Percentiles rank a stretch among this genome's conserved stretches.
phyloP scores from a whole-genome alignment of 2,888 invertebrate genomes.

The Herminia tarsipennalis region DNA sequence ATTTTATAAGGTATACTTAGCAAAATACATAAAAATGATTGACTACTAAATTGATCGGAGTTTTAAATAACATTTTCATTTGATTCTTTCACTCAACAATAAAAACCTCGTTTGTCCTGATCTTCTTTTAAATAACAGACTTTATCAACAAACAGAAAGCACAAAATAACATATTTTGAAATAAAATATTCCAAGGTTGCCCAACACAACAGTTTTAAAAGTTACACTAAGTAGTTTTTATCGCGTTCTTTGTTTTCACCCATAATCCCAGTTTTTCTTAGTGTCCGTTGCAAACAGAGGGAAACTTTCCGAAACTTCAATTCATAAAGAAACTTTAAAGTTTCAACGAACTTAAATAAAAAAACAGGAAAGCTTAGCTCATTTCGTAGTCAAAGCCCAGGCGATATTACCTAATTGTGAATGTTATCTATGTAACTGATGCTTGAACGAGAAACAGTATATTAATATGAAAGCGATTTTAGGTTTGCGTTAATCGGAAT shows the following conservation, averaged over 20 bases:
- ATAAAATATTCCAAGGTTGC: constrained; percentile 24
- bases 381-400: constrained; percentile 30
- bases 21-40: too few species aligned
- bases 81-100: too few species aligned
- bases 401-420: constrained; percentile 28
- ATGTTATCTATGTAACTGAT: constrained; percentile 29
- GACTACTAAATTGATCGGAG: too few species aligned
- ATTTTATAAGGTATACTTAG: too few species aligned
- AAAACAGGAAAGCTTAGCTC: constrained; percentile 42
- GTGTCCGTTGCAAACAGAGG: constrained; percentile 39
- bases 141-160: constrained; percentile 10
- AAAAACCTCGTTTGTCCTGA: too few species aligned
- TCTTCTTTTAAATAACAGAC: too few species aligned
- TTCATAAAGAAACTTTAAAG: constrained; percentile 50
- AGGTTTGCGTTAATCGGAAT: constrained; percentile 78
- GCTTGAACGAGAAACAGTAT: constrained; percentile 37
- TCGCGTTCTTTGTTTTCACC: constrained; percentile 34
- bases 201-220: constrained; percentile 28
- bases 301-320: constrained; percentile 49
- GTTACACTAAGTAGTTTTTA: constrained; percentile 28
- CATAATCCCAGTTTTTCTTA: constrained; percentile 45
- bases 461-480: constrained; percentile 59
- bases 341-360: constrained; percentile 50
- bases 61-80: too few species aligned
- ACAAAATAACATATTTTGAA: constrained; percentile 11